phyloP scores from a whole-genome alignment of 30 jellyfish, hydroid and myxozoan genomes.

The Haliclystus octoradiatus region DNA sequence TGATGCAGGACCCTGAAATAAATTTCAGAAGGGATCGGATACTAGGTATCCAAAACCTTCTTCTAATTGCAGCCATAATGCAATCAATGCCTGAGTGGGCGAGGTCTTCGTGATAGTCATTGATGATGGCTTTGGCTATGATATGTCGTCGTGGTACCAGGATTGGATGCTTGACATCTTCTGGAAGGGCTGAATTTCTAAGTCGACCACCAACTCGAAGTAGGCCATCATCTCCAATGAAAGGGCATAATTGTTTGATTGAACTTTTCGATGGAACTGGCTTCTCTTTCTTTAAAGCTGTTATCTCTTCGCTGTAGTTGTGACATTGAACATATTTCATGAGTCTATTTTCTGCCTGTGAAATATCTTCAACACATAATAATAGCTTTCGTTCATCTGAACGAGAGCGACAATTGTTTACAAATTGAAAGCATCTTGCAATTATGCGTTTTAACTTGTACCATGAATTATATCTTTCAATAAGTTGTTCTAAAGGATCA shows the following conservation, averaged over 20 bases:
- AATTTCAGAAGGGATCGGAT: slow-evolving; percentile 20
- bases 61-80: slow-evolving; percentile 22
- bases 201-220: slow-evolving; percentile 48
- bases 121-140: too few species aligned
- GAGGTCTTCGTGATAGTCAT: slow-evolving; percentile 7
- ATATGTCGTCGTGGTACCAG: too few species aligned
- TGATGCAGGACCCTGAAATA: slow-evolving; percentile 13
- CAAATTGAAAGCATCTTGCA: slow-evolving; percentile 6
- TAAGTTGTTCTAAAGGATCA: not conserved
- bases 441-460: slow-evolving; percentile 1
- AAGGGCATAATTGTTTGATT: slow-evolving; percentile 8
- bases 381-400: not conserved
- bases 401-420: not conserved
- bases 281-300: slow-evolving; percentile 1
- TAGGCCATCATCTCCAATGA: slow-evolving; percentile 8
- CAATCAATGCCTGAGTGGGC: slow-evolving; percentile 17
- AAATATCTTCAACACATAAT: not conserved
- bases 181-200: slow-evolving; percentile 3
- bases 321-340: slow-evolving; percentile 21
- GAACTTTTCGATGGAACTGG: slow-evolving; percentile 3
- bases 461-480: slow-evolving; percentile 3
- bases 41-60: slow-evolving; percentile 20
- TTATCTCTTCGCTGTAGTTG: slow-evolving; percentile 11
- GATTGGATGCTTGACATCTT: slow-evolving; percentile 22
- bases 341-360: slow-evolving; percentile 16